Conservation (phyloP, 1,140 invertebrate genomes). For the Parapsyche elsis region DNA sequence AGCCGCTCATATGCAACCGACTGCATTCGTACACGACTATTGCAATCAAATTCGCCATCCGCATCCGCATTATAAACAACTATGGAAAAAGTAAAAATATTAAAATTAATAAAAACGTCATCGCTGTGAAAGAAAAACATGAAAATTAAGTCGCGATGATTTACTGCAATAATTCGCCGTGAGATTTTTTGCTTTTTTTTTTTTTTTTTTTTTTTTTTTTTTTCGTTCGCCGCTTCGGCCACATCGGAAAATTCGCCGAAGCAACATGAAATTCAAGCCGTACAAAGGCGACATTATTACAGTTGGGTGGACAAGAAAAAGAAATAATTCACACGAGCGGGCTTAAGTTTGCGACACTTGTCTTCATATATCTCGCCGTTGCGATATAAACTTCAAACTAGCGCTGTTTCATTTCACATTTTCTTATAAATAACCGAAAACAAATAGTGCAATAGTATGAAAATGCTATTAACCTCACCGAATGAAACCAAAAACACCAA, state of each 20-base stretch:
- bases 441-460: no score
- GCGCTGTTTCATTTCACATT: not conserved
- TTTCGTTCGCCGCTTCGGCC: not conserved
- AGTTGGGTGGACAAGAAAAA: constrained; percentile 31
- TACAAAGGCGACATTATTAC: constrained; percentile 27
- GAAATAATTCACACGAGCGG: constrained; percentile 31
- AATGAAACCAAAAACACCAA: no score
- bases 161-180: not conserved
- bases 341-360: constrained; percentile 34
- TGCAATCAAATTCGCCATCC: not conserved
- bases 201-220: not conserved
- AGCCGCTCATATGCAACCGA: constrained; percentile 13
- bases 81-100: not conserved
- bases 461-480: no score
- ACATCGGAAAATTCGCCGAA: constrained; percentile 25
- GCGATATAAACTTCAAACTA: constrained; percentile 15
- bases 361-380: constrained; percentile 14
- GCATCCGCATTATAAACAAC: no score
- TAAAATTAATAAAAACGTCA: not conserved
- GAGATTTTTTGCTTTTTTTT: not conserved
- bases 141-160: not conserved
- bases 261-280: constrained; percentile 25
- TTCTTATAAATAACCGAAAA: no score
- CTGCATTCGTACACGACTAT: not conserved
- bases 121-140: not conserved